Percentiles rank a stretch among this genome's conserved stretches.
Conservation (phyloP, 2,888 invertebrate species). For the Agrilus cyanescens region DNA sequence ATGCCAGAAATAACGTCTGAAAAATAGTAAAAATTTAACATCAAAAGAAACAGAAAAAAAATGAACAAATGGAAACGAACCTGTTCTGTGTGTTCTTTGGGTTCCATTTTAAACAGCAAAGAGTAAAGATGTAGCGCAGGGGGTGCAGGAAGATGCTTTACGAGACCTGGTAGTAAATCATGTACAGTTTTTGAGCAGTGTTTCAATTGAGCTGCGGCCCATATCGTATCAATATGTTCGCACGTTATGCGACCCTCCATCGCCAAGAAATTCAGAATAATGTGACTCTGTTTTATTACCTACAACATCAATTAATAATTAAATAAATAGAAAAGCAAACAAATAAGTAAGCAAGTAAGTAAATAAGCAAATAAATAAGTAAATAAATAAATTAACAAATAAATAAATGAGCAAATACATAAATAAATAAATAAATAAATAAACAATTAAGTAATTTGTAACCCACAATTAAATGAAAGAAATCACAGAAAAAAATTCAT, state of each 20-base stretch:
- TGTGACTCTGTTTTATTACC: conserved; percentile 90
- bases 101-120: conserved; percentile 75
- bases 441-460: too few species aligned
- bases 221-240: conserved; percentile 84
- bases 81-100: conserved; percentile 87
- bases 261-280: conserved; percentile 83
- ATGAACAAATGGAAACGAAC: conserved; percentile 33
- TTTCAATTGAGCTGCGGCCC: conserved; percentile 91
- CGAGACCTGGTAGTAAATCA: conserved; percentile 79
- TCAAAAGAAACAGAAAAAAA: background rate
- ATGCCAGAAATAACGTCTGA: conserved; percentile 79
- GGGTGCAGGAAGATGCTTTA: conserved; percentile 78
- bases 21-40: conserved; percentile 9
- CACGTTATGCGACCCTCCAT: conserved; percentile 83
- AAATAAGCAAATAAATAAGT: too few species aligned
- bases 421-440: too few species aligned
- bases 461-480: too few species aligned
- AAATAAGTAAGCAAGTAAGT: too few species aligned
- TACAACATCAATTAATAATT: conserved; percentile 27
- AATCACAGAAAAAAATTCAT: too few species aligned
- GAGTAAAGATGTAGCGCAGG: conserved; percentile 83
- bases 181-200: conserved; percentile 91
- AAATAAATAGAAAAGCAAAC: too few species aligned
- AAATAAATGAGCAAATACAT: too few species aligned
- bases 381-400: too few species aligned